These are phyloP conservation scores for Toxotes chatareus DNA, from an alignment of 2,113 vertebrate species.

Conservation along the genomic window DNA sequence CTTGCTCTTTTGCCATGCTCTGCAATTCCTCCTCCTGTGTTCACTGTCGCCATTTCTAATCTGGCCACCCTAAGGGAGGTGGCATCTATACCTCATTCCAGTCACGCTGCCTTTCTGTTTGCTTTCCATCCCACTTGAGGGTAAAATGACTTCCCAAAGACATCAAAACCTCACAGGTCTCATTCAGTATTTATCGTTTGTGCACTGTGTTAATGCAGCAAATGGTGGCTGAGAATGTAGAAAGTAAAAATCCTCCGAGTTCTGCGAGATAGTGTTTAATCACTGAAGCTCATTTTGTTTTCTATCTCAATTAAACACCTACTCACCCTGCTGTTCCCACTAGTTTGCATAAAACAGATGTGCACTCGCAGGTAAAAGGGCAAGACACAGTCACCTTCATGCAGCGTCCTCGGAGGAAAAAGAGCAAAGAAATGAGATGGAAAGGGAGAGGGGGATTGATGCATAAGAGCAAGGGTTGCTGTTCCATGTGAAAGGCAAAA, in stretches of 20 bases:
- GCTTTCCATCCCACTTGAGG: constrained; percentile 51
- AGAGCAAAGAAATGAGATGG: background rate
- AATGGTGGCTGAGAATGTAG: constrained; percentile 3
- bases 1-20: constrained; percentile 46
- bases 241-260: constrained; percentile 3
- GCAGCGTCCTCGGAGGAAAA: constrained; percentile 30
- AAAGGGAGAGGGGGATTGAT: constrained; percentile 2
- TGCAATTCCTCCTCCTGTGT: constrained; percentile 40
- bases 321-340: constrained; percentile 26
- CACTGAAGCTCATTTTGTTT: constrained; percentile 37
- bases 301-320: constrained; percentile 39
- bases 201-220: constrained; percentile 23
- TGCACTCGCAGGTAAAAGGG: constrained; percentile 53
- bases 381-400: constrained; percentile 57
- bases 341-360: constrained; percentile 59
- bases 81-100: constrained; percentile 63
- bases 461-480: constrained; percentile 45
- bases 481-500: constrained; percentile 64
- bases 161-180: constrained; percentile 53
- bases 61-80: constrained; percentile 54
- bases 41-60: constrained; percentile 69
- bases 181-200: constrained; percentile 39
- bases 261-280: constrained; percentile 3
- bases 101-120: constrained; percentile 69
- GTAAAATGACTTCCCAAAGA: constrained; percentile 64